Evolutionary conservation across 2,888 invertebrate species (phyloP), one percentile per base, ranked within the genome.

Genomic region (Pandemis heparana): DNA sequence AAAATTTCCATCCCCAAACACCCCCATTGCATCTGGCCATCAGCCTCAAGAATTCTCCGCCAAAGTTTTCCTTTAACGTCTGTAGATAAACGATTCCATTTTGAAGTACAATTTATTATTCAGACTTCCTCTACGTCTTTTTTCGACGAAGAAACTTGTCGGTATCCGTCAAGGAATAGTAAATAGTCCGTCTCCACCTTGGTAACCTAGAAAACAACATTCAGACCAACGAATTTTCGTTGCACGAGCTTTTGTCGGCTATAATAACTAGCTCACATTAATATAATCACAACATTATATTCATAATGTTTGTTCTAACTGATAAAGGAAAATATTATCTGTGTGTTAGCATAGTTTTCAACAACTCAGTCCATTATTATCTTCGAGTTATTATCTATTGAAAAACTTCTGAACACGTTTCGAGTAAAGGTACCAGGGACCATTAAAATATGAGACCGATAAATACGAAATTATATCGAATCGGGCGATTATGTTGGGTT

Each of bases 391-490:
- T 32, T 48, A 70, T 62, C 62, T 39, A 51, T 62, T 43, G 23
- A 23, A 65, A 23, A 65, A 65, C 14, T 65, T 65, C 32, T 23
- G 23, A 68, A 60, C 18, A 46, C 41, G 39, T 46, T 60, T 43
- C 32, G 23, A 69, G 6, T 60, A 46, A 46, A 61, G 60, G 38
- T 41, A 62, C n/a, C 41, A 41, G n/a, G 14, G 60, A 68, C 18
- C 18, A 39, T 39, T 51, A 32, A 39, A 39, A 51, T n/a, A 51
- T 39, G 62, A 53, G 23, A 43, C 14, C n/a, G 66, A 67, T 67
- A 62, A 70, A 48, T 51, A 60, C 61, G 23, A 70, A 65, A 51
- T 38, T 51, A 38, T 65, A 51, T 39, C 51, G 16, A 51, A 51
- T 23, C 39, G 46, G 46, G 48, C 51, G 51, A 46, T 62, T 51